Evolutionary conservation across 2,797 vertebrate species (phyloP).

Genomic region (Megalops cyprinoides): DNA sequence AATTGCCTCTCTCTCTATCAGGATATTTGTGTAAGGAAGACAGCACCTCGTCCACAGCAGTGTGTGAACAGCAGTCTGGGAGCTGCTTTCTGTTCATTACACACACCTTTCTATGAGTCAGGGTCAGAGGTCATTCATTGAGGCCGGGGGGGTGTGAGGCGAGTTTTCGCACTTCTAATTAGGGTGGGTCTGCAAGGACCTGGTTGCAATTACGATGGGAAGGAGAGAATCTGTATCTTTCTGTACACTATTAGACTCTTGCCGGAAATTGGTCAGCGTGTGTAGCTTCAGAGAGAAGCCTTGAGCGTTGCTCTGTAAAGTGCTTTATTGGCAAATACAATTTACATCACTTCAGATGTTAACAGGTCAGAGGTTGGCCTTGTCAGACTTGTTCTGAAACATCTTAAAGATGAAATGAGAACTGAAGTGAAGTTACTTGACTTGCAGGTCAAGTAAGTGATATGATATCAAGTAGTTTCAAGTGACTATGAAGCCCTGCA

Average conservation of each 20-base stretch:
- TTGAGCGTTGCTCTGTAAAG: background rate
- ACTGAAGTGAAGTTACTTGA: background rate
- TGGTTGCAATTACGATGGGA: background rate
- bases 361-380: background rate
- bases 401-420: background rate
- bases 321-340: background rate
- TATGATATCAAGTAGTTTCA: too few relatives aligned
- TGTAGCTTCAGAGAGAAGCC: background rate
- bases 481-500: background rate
- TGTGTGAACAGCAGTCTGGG: background rate
- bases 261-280: background rate
- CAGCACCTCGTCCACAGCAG: background rate
- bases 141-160: too few relatives aligned
- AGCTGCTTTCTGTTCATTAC: background rate
- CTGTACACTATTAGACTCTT: background rate
- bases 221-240: background rate
- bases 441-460: too few relatives aligned
- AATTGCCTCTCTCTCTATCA: constrained; percentile 7
- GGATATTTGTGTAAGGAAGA: background rate
- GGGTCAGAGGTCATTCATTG: background rate
- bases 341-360: background rate
- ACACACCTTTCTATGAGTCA: background rate
- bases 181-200: background rate
- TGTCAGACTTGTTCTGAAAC: background rate
- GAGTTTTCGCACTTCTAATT: background rate